These are phyloP conservation scores for Cremastinae sp. DNA, from an alignment of 2,888 invertebrate genomes.

Conservation along the genomic window DNA sequence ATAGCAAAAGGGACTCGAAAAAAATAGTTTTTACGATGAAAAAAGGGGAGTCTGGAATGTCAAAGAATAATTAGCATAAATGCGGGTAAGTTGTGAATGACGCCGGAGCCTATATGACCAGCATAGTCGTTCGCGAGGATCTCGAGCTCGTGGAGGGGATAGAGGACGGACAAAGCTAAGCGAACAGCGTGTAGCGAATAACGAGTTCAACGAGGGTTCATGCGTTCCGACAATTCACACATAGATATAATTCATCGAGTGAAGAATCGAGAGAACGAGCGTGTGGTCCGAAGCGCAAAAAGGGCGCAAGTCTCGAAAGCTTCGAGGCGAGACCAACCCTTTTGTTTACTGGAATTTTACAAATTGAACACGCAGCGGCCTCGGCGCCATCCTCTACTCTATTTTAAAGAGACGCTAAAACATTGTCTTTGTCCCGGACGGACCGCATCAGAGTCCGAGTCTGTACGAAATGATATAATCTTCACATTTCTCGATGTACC, in stretches of 20 bases:
- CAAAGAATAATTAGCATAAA: constrained; percentile 6
- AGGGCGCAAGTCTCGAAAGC: background rate
- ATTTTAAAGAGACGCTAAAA: constrained; percentile 8
- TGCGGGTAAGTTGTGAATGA: constrained; percentile 1
- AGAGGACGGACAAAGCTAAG: constrained; percentile 3
- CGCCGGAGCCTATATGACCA: background rate
- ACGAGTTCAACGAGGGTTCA: constrained; percentile 53
- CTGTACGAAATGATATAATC: constrained; percentile 63
- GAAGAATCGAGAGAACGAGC: no score
- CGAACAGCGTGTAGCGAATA: constrained; percentile 19
- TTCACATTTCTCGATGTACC: constrained; percentile 55
- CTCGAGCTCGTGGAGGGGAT: no score
- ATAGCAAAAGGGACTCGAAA: background rate
- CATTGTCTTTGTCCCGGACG: background rate
- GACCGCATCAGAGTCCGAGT: background rate
- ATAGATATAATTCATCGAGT: constrained; percentile 33
- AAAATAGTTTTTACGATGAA: background rate
- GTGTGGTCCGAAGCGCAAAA: no score
- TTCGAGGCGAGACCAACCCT: background rate
- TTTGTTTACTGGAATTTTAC: background rate
- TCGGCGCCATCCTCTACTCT: constrained; percentile 11
- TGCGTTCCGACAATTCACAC: constrained; percentile 51
- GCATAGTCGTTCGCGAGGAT: background rate
- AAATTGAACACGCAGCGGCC: background rate
- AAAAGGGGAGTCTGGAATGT: background rate